phyloP scores from a whole-genome alignment of 2,113 vertebrate genomes.

The Pseudopodoces humilis region DNA sequence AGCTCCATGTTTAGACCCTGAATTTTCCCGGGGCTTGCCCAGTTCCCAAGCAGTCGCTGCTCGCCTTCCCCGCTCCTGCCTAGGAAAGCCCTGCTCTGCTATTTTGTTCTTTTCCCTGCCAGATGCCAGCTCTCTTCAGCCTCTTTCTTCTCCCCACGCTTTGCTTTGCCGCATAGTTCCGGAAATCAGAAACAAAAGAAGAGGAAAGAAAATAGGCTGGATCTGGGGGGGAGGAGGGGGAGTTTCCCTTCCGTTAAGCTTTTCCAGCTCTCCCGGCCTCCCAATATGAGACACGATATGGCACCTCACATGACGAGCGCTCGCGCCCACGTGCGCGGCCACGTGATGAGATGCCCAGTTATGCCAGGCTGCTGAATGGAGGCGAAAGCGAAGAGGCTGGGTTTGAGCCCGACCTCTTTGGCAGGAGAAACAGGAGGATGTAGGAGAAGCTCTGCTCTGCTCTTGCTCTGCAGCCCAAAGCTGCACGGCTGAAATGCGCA shows the following conservation, averaged over 20 bases:
- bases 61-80: background rate
- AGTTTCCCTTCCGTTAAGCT: slow-evolving; percentile 35
- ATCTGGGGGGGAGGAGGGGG: background rate
- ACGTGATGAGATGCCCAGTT: background rate
- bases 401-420: background rate
- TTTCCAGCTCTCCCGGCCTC: slow-evolving; percentile 1
- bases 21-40: background rate
- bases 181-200: slow-evolving; percentile 59
- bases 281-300: background rate
- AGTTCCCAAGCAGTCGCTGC: background rate
- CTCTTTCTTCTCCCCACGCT: slow-evolving; percentile 53
- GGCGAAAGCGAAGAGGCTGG: background rate
- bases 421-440: background rate
- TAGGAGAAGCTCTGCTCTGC: background rate
- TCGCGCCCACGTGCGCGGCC: background rate
- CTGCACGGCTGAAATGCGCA: fast-evolving
- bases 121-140: slow-evolving; percentile 60
- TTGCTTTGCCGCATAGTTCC: slow-evolving; percentile 52
- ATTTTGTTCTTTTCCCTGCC: slow-evolving; percentile 66
- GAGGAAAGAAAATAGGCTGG: slow-evolving; percentile 55
- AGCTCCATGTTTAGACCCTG: background rate
- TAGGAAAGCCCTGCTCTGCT: background rate
- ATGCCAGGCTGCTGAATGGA: background rate
- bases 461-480: background rate
- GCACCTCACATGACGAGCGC: slow-evolving; percentile 29